Conservation (phyloP, 2,888 invertebrate genomes). For the Dromius quadrimaculatus region DNA sequence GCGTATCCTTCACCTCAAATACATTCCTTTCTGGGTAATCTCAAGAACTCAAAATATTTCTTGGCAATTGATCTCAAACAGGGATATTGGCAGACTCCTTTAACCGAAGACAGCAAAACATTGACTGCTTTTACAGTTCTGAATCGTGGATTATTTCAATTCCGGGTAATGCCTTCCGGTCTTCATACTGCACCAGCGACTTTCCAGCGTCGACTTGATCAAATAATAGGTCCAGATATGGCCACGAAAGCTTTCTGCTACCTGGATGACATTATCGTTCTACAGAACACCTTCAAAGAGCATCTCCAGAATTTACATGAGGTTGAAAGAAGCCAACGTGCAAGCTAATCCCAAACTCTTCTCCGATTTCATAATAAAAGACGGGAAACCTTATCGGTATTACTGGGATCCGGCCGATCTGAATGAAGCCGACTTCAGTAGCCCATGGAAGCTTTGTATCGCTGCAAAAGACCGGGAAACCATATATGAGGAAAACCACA, state of each 20-base stretch:
- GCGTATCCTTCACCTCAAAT: slow-evolving; percentile 54
- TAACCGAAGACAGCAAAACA: slow-evolving; percentile 44
- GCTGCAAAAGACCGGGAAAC: too few relatives aligned
- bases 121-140: slow-evolving; percentile 54
- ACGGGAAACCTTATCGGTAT: too few relatives aligned
- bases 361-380: too few relatives aligned
- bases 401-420: too few relatives aligned
- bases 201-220: slow-evolving; percentile 53
- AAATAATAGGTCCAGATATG: slow-evolving; percentile 53
- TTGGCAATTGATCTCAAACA: slow-evolving; percentile 50
- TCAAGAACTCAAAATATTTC: slow-evolving; percentile 52
- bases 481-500: too few relatives aligned
- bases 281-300: slow-evolving; percentile 40
- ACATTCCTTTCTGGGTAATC: slow-evolving; percentile 40
- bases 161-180: too few relatives aligned
- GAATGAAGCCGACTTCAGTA: too few relatives aligned
- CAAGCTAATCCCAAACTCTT: too few relatives aligned
- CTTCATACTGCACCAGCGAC: slow-evolving; percentile 42
- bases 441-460: too few relatives aligned
- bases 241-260: slow-evolving; percentile 54
- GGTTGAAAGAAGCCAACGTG: slow-evolving; percentile 24
- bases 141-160: too few relatives aligned
- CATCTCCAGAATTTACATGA: slow-evolving; percentile 46
- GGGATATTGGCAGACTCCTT: slow-evolving; percentile 42
- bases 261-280: slow-evolving; percentile 49